Percentiles rank a stretch among this genome's conserved stretches.
Conservation (phyloP, 2,797 vertebrate genomes). For the Rhinogobio ventralis region DNA sequence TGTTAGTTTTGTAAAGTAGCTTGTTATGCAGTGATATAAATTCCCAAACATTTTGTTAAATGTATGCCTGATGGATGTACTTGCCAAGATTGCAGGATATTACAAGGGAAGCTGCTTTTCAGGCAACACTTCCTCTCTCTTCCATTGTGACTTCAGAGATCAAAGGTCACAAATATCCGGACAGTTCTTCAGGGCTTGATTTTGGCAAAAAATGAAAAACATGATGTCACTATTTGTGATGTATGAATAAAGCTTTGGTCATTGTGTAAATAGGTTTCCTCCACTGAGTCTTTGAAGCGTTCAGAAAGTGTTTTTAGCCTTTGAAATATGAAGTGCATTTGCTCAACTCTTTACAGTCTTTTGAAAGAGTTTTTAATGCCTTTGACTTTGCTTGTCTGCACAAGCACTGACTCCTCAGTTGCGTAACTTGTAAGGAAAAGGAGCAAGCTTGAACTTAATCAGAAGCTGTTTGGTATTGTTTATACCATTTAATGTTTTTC, state of each 20-base stretch:
- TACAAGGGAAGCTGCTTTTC: conserved; percentile 66
- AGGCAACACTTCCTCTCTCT: conserved; percentile 68
- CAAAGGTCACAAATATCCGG: conserved; percentile 48
- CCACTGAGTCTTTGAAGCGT: neutral
- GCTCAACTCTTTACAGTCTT: conserved; percentile 6
- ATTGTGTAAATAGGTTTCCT: neutral
- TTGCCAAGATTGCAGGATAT: conserved; percentile 65
- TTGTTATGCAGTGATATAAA: neutral
- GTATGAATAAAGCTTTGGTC: neutral
- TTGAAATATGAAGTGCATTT: neutral
- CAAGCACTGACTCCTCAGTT: conserved; percentile 31
- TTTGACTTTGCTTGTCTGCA: conserved; percentile 31
- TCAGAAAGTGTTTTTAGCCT: neutral
- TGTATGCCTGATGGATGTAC: neutral
- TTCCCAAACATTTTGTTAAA: neutral
- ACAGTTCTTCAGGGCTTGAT: neutral
- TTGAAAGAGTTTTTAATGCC: conserved; percentile 5
- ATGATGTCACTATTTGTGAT: neutral
- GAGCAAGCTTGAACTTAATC: neutral
- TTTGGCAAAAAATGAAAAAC: conserved; percentile 14
- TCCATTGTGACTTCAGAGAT: conserved; percentile 56
- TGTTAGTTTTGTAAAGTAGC: conserved; percentile 13
- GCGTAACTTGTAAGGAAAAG: conserved; percentile 58
- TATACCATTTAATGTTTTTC: neutral
- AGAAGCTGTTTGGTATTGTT: neutral